Conservation (phyloP, 1,140 invertebrate species). For the Drosophila pandora region DNA sequence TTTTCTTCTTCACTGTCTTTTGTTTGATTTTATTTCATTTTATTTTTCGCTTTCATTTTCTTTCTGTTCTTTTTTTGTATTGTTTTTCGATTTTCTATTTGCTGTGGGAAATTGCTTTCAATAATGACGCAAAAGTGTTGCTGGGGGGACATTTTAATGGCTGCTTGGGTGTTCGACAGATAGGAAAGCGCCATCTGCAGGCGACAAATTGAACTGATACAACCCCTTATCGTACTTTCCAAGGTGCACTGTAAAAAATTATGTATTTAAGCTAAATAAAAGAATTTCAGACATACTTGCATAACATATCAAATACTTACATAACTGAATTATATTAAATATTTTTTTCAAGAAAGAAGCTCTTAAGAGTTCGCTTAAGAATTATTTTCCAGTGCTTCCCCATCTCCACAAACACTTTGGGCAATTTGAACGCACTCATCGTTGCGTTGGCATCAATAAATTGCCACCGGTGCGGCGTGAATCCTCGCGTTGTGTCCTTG, state of each 20-base stretch:
- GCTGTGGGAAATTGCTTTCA: conserved; percentile 47
- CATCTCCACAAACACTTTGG: conserved; percentile 3
- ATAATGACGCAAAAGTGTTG: conserved; percentile 63
- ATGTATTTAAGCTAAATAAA: too few relatives aligned
- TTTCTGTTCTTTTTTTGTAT: conserved; percentile 40
- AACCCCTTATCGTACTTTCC: conserved; percentile 27
- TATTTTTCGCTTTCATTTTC: conserved; percentile 31
- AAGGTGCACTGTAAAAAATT: conserved; percentile 13
- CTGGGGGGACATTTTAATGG: conserved; percentile 46
- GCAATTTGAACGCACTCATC: conserved; percentile 46
- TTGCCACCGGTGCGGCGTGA: conserved; percentile 33
- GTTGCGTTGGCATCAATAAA: conserved; percentile 41
- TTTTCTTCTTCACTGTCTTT: conserved; percentile 28
- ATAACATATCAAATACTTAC: too few relatives aligned
- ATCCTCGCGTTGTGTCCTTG: conserved; percentile 30
- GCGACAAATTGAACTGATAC: conserved; percentile 35
- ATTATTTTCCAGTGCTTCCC: conserved; percentile 3
- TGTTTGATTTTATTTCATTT: conserved; percentile 35
- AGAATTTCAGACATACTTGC: too few relatives aligned
- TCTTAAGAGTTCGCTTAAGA: too few relatives aligned
- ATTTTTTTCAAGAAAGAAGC: background rate
- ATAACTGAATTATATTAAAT: too few relatives aligned
- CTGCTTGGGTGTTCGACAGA: conserved; percentile 32
- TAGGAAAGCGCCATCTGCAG: conserved; percentile 28
- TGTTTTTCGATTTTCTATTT: conserved; percentile 58